Percentiles rank a stretch among this genome's conserved stretches.
phyloP scores from a whole-genome alignment of 2,888 invertebrate genomes.

The Pandemis heparana region DNA sequence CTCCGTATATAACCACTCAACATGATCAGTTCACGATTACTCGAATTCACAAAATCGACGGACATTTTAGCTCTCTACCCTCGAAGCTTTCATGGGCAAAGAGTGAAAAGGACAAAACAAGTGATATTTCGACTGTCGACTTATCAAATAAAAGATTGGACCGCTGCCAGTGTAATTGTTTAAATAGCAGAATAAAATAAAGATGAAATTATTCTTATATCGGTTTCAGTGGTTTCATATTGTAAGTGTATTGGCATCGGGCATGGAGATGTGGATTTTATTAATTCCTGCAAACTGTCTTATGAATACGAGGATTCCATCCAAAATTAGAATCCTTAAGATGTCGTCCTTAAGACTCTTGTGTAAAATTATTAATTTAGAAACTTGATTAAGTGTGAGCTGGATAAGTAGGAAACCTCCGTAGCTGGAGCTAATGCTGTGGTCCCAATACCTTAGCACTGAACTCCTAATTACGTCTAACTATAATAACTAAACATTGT shows the following conservation, averaged over 20 bases:
- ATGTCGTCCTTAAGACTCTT: too few relatives aligned
- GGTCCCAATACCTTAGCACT: too few relatives aligned
- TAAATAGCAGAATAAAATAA: constrained; percentile 20
- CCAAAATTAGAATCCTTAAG: too few relatives aligned
- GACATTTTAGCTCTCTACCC: not conserved
- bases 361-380: too few relatives aligned
- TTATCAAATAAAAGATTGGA: not conserved
- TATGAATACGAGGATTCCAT: not conserved
- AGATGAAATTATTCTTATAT: constrained; percentile 8
- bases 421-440: too few relatives aligned
- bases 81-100: not conserved
- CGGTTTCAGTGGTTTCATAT: constrained; percentile 4
- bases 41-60: not conserved
- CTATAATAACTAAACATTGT: too few relatives aligned
- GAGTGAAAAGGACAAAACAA: constrained; percentile 3
- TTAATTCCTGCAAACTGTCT: not conserved
- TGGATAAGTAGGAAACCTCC: too few relatives aligned
- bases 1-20: not conserved
- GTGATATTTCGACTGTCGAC: not conserved
- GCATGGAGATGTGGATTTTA: not conserved
- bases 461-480: too few relatives aligned
- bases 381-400: too few relatives aligned
- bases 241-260: not conserved
- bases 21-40: not conserved
- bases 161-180: constrained; percentile 18